Evolutionary conservation across 2,888 invertebrate species (phyloP), one percentile per base, ranked within the genome.

Genomic region (Heliconius ismenius): DNA sequence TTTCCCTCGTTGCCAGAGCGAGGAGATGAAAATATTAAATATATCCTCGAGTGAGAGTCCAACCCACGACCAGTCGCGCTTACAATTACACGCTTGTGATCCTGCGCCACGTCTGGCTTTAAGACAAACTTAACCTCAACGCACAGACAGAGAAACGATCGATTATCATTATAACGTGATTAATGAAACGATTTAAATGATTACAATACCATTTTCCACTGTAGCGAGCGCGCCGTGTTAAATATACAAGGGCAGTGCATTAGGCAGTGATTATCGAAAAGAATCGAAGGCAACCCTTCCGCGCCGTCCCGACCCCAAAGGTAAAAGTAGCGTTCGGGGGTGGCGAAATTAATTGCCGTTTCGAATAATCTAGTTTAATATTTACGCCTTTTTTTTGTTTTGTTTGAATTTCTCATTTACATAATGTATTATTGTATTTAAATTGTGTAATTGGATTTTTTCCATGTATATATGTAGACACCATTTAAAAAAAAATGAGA

Each of bases 211-310:
- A 65, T 73, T 73, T 65, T 65, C 54, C 67, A 75, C 26, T 13
- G 43, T 36, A 70, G 58, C 39, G 69, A 63, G 64, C 76, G 72
- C 54, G 39, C 62, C 26, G 76, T 72, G 69, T 64, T 72, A 72
- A 39, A 54, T 76, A 76, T 65, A 79, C 81, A 79, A 82, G 84
- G 83, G 83, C 83, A 87, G 86, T 89, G 89, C 88, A 91, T 91
- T 92, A 92, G 87, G 87, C 83, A 88, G 89, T 87, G 91, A 92
- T 92, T 92, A 92, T 91, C 88, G 90, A 86, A 90, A 91, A 91
- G 90, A 92, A 91, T 91, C 91, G 89, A 91, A 91, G 88, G 88
- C 87, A 89, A 89, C 91, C 90, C 90, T 84, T 83, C 84, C 81
- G 82, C 84, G 78, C 82, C 84, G 78, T 80, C 79, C 79, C 76